phyloP scores from a whole-genome alignment of 2,888 invertebrate genomes.

The Agrilus cyanescens region DNA sequence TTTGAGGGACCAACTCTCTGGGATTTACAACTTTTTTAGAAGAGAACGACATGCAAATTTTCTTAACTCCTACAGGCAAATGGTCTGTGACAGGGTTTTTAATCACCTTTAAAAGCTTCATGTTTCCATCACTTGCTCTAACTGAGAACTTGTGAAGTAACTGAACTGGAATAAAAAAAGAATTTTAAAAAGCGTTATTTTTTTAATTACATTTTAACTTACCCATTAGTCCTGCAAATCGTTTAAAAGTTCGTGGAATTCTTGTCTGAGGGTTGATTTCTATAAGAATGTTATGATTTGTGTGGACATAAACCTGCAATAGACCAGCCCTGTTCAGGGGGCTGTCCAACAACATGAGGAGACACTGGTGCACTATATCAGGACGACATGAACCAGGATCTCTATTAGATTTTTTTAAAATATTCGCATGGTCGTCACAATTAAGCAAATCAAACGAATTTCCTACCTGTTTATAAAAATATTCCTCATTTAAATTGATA shows the following conservation, averaged over 20 bases:
- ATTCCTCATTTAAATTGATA: conserved; percentile 5
- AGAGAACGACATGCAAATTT: conserved; percentile 82
- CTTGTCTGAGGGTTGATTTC: conserved; percentile 95
- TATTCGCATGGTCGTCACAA: conserved; percentile 82
- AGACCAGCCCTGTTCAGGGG: conserved; percentile 92
- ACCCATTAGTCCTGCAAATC: conserved; percentile 96
- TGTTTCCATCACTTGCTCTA: conserved; percentile 77
- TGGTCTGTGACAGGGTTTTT: conserved; percentile 93
- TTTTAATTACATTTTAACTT: conserved; percentile 18
- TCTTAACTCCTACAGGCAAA: conserved; percentile 86
- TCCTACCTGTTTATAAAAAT: conserved; percentile 51
- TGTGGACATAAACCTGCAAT: conserved; percentile 89
- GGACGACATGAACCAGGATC: conserved; percentile 86
- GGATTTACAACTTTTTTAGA: conserved; percentile 59
- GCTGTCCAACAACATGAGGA: conserved; percentile 95
- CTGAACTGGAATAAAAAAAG: conserved; percentile 63
- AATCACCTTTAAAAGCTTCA: conserved; percentile 87
- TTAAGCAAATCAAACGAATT: conserved; percentile 82
- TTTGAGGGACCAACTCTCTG: conserved; percentile 63
- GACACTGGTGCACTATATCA: conserved; percentile 94
- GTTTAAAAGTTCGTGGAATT: conserved; percentile 91
- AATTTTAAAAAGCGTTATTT: conserved; percentile 4
- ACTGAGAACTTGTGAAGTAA: conserved; percentile 89
- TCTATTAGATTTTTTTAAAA: conserved; percentile 74
- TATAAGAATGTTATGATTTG: conserved; percentile 84